Evolutionary conservation across 2,888 invertebrate species (phyloP), one percentile per base, ranked within the genome.

Genomic region (Cecidostiba fungosa): DNA sequence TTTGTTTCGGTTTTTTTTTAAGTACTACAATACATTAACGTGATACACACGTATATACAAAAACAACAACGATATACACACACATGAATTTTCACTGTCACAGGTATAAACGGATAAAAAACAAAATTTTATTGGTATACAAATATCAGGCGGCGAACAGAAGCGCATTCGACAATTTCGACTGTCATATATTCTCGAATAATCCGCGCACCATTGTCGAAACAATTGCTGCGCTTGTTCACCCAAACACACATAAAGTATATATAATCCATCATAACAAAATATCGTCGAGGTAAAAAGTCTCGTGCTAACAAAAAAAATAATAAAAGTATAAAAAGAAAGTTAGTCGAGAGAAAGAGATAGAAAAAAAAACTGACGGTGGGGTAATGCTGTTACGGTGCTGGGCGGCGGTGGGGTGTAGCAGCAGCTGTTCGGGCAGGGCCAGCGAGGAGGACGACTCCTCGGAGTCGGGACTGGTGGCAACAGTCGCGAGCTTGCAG

Each of bases 381-480:
- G 92, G 92, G 91, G 94, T 94, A 92, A 94, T 93, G 94, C 94
- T 94, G 93, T 94, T 94, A 91, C 94, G 94, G 89, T 94, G 94
- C 90, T 94, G 93, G 89, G 90, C 90, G 89, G 89, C 90, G 85
- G 91, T 89, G 88, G 85, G 54, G 88, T 87, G 88, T 86, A 87
- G 85, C 80, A 85, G 86, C 83, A 87, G 89, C 73, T 89, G 89
- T 87, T 89, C 92, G 89, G 91, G 92, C 88, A 92, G 91, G 89
- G 90, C 89, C 89, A 92, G 90, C 84, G 91, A 89, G 88, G 93
- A 92, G 89, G 93, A 92, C 91, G 66, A 72, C 72, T 72, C 94
- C 94, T 94, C 94, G 89, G 94, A 94, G 90, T 94, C 94, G 88
- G 95, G 94, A 26, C 26, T n/a, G 92, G 94, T 94, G 78, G 85